Evolutionary conservation across 2,113 vertebrate species (phyloP).

Genomic region (Marmota flaviventris): DNA sequence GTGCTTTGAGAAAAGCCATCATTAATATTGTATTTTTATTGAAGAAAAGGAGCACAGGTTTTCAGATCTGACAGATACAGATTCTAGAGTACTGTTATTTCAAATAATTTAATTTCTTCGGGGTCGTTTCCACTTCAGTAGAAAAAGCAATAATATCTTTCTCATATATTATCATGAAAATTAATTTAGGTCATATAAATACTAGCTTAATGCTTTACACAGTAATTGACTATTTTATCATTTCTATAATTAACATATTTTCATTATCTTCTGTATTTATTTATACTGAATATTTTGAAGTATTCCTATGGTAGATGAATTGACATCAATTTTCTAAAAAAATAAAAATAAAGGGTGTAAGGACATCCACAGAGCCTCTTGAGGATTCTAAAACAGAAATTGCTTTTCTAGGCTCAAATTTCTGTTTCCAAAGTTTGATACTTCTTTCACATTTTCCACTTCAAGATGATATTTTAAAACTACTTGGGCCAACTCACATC

Average conservation of each 20-base stretch:
- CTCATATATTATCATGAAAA: not conserved
- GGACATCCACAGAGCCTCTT: not conserved
- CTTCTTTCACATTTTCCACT: not conserved
- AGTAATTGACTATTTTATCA: not conserved
- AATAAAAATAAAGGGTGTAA: too few species aligned
- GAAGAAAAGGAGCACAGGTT: not conserved
- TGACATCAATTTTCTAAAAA: not conserved
- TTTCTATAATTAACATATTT: not conserved
- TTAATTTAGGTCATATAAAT: slow-evolving; percentile 17
- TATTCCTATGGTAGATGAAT: not conserved
- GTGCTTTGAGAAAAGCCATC: not conserved
- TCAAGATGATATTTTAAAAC: not conserved
- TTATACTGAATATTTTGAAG: not conserved
- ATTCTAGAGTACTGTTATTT: not conserved
- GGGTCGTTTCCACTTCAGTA: not conserved
- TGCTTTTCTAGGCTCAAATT: not conserved
- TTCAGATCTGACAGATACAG: not conserved
- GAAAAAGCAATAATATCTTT: not conserved
- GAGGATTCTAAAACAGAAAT: not conserved
- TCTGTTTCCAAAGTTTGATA: not conserved
- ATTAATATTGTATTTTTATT: not conserved
- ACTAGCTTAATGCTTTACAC: not conserved
- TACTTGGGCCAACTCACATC: not conserved
- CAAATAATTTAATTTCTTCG: not conserved
- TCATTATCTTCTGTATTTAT: not conserved